These are phyloP conservation scores for Drosophila hydei DNA, from an alignment of 1,140 invertebrate genomes.

Conservation along the genomic window DNA sequence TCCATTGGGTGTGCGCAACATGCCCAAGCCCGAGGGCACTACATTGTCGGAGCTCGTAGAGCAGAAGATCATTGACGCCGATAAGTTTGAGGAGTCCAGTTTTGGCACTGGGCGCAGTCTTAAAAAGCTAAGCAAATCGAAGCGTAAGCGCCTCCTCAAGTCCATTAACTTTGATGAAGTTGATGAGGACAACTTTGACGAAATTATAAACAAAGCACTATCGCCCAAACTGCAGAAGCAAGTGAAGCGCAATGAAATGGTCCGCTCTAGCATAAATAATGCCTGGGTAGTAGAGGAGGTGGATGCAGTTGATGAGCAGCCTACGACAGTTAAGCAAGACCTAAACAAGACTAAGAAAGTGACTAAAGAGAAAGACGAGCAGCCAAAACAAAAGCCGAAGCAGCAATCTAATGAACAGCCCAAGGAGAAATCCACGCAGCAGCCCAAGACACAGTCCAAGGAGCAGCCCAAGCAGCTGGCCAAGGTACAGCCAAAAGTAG, in stretches of 20 bases:
- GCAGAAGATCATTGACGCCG: constrained; percentile 66
- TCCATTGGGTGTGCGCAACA: constrained; percentile 86
- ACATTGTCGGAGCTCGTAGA: constrained; percentile 64
- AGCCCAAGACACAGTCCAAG: constrained; percentile 23
- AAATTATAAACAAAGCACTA: constrained; percentile 63
- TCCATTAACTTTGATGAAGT: constrained; percentile 74
- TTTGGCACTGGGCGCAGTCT: constrained; percentile 64
- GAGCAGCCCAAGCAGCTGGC: constrained; percentile 17
- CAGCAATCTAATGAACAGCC: not conserved
- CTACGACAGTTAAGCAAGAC: not conserved
- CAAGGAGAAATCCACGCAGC: constrained; percentile 19
- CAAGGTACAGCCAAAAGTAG: constrained; percentile 9
- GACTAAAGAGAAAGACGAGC: constrained; percentile 1
- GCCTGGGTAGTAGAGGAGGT: constrained; percentile 76
- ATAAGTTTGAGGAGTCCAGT: constrained; percentile 72
- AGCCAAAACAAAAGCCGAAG: constrained; percentile 17
- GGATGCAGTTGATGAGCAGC: constrained; percentile 23
- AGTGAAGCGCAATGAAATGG: constrained; percentile 55
- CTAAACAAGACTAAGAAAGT: constrained; percentile 15
- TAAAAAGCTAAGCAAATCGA: constrained; percentile 78
- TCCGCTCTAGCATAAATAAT: constrained; percentile 57
- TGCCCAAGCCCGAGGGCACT: constrained; percentile 71
- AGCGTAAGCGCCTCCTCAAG: constrained; percentile 73
- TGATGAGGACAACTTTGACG: constrained; percentile 73
- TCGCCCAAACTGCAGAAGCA: constrained; percentile 64